Conservation (phyloP, 2,888 invertebrate genomes). For the Torymus texanus region DNA sequence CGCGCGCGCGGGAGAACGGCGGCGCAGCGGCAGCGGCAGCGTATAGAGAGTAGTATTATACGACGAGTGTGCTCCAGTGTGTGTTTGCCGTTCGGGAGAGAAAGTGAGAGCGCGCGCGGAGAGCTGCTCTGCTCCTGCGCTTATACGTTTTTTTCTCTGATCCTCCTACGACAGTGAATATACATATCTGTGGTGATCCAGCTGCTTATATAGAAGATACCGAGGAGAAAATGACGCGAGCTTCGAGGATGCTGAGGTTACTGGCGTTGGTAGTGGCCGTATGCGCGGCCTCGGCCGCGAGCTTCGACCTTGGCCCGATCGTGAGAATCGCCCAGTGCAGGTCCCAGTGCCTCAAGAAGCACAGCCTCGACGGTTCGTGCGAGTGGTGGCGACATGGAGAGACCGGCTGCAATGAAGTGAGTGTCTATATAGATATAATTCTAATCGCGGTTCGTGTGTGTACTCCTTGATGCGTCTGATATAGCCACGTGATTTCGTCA, state of each 20-base stretch:
- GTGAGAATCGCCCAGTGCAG: constrained; percentile 71
- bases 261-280: constrained; percentile 61
- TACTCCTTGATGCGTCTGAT: no score
- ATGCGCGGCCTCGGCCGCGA: constrained; percentile 61
- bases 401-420: constrained; percentile 68
- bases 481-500: no score
- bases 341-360: constrained; percentile 69
- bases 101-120: constrained; percentile 6
- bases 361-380: constrained; percentile 68
- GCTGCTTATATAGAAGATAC: background rate
- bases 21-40: background rate
- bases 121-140: background rate
- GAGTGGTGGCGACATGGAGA: constrained; percentile 67
- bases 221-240: constrained; percentile 26
- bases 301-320: constrained; percentile 71
- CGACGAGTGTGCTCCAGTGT: background rate
- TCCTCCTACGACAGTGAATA: background rate
- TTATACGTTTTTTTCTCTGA: background rate
- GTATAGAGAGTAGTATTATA: background rate
- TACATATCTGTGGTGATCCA: background rate
- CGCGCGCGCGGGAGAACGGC: no score
- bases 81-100: background rate
- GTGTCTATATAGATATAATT: constrained; percentile 40
- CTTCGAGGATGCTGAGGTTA: constrained; percentile 58
- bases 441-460: no score